Conservation (phyloP, 1,140 invertebrate species). For the Reticulitermes speratus region DNA sequence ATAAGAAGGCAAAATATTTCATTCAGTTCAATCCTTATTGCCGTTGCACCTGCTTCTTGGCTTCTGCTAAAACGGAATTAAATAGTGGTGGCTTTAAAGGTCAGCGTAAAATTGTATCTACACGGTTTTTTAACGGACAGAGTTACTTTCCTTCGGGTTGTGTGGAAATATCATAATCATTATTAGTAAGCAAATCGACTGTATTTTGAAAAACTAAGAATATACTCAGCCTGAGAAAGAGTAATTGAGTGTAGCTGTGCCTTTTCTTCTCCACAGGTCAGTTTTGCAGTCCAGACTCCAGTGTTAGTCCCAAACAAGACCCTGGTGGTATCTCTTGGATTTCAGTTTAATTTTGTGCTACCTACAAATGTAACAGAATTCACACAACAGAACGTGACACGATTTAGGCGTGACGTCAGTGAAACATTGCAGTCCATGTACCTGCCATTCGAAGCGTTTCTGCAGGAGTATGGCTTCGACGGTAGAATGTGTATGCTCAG, state of each 20-base stretch:
- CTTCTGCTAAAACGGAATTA: too few species aligned
- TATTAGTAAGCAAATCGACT: too few species aligned
- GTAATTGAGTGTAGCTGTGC: background rate
- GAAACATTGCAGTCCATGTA: background rate
- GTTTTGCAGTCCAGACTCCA: background rate
- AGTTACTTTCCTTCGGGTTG: too few species aligned
- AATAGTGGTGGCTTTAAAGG: too few species aligned
- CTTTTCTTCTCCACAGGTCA: background rate
- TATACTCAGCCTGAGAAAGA: background rate
- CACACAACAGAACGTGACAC: background rate
- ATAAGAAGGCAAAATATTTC: too few species aligned
- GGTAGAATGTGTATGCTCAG: constrained; percentile 47
- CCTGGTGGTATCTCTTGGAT: background rate
- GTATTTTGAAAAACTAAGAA: too few species aligned
- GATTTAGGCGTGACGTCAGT: background rate
- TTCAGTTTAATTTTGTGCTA: background rate
- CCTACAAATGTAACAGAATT: background rate
- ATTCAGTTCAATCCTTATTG: too few species aligned
- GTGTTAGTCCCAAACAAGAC: background rate
- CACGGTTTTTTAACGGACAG: too few species aligned
- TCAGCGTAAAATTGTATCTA: too few species aligned
- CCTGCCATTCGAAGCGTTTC: constrained; percentile 67
- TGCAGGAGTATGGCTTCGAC: constrained; percentile 60
- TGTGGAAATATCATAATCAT: too few species aligned
- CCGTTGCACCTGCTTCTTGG: too few species aligned